phyloP scores from a whole-genome alignment of 2,797 vertebrate species.

The Acrossocheilus wenchowensis region DNA sequence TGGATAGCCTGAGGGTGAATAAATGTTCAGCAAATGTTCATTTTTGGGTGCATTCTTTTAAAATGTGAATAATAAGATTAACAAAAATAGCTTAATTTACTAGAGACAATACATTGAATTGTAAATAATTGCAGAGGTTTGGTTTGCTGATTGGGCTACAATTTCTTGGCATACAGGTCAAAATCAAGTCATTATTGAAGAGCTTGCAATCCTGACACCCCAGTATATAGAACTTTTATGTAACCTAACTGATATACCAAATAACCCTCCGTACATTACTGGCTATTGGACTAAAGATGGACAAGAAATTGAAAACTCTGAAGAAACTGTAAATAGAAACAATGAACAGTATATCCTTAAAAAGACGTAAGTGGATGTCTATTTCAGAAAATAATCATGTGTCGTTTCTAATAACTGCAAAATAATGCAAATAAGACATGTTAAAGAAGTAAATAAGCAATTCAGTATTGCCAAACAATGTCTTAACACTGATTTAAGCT shows the following conservation, averaged over 20 bases:
- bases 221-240: constrained; percentile 78
- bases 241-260: constrained; percentile 65
- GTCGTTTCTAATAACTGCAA: background rate
- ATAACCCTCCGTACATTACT: constrained; percentile 64
- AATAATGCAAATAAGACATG: constrained; percentile 4
- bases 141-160: constrained; percentile 31
- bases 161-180: constrained; percentile 63
- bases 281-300: constrained; percentile 81
- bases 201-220: constrained; percentile 65
- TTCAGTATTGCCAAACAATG: background rate
- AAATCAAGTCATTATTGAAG: constrained; percentile 60
- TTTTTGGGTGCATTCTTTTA: background rate
- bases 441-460: background rate
- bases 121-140: background rate
- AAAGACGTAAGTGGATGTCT: constrained; percentile 64
- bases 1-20: background rate
- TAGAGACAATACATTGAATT: background rate
- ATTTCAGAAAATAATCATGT: constrained; percentile 16
- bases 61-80: background rate
- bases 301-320: constrained; percentile 67
- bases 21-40: background rate
- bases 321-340: constrained; percentile 53
- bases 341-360: constrained; percentile 68
- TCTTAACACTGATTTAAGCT: background rate
- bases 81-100: background rate